Base-by-base conservation (phyloP, 2,888 invertebrate species). In the Orgyia antiqua region DNA sequence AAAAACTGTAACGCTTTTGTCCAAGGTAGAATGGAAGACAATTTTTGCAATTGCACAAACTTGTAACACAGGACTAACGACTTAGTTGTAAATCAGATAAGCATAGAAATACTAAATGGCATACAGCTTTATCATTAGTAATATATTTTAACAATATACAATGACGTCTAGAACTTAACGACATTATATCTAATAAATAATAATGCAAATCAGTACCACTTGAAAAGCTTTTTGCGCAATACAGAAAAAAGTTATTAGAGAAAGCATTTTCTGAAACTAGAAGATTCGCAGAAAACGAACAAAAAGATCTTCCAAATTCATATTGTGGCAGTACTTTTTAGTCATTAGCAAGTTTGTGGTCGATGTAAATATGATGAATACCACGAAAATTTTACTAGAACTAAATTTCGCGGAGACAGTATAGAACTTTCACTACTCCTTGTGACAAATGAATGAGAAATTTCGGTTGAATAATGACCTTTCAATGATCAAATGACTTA, bases 331-430 rank as follows among this genome's bases (percentile, higher is more conserved):
- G 57, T 60, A 71, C 74, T 79, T 79, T 79, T 68, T 68, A 74
- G 63, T 76, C 79, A 79, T 82, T 78, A 82, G 67, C 51, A 51
- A 58, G 51, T 58, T 62, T 72, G 75, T 68, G 77, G 77, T 75
- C 56, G 51, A 48, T 48, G 45, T 55, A 58, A 58, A 53, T 59
- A 64, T 55, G 53, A 52, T 54, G 49, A 15, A 51, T 40, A 50
- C 53, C 51, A 64, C 67, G 65, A 63, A n/a, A n/a, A n/a, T n/a
- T 56, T 65, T 68, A 57, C 58, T 54, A 58, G 65, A 66, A 65
- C 68, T 57, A 67, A 66, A 70, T 68, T 71, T 62, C 64, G 53
- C 59, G 67, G 56, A 56, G 66, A 70, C 61, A 61, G 51, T 63
- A 64, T 55, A 58, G 58, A 49, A 76, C 79, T 80, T 82, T 80